These are phyloP conservation scores for Tauraco hartlaubi DNA, from an alignment of 2,797 vertebrate species.

Conservation along the genomic window DNA sequence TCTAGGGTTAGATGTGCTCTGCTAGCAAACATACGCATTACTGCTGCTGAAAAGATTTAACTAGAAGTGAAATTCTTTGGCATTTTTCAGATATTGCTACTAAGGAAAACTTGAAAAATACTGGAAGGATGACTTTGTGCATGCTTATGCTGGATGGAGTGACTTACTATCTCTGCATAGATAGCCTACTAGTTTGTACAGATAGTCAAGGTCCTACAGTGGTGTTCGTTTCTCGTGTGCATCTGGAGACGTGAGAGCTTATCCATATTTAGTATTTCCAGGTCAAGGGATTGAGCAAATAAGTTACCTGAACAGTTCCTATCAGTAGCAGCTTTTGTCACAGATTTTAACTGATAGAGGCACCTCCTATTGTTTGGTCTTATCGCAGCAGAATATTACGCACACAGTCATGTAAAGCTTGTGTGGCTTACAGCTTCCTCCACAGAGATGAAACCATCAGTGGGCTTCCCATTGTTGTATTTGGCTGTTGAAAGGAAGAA, in stretches of 20 bases:
- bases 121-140: not conserved
- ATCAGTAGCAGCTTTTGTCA: not conserved
- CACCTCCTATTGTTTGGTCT: not conserved
- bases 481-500: not conserved
- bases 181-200: not conserved
- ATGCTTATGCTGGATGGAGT: not conserved
- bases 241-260: not conserved
- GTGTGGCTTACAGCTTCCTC: not conserved
- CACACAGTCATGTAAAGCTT: not conserved
- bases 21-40: not conserved
- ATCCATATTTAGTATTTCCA: not conserved
- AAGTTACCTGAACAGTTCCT: not conserved
- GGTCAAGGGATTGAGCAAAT: not conserved
- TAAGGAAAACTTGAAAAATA: not conserved
- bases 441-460: not conserved
- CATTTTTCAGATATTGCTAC: not conserved
- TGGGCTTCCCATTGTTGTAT: not conserved
- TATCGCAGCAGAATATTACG: not conserved
- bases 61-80: not conserved
- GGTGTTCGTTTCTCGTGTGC: not conserved
- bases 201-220: not conserved
- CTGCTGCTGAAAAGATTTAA: not conserved
- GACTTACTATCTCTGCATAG: not conserved
- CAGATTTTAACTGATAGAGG: not conserved
- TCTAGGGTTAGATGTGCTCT: not conserved